phyloP scores from a whole-genome alignment of 2,888 invertebrate species.

The Anoncus sp. region DNA sequence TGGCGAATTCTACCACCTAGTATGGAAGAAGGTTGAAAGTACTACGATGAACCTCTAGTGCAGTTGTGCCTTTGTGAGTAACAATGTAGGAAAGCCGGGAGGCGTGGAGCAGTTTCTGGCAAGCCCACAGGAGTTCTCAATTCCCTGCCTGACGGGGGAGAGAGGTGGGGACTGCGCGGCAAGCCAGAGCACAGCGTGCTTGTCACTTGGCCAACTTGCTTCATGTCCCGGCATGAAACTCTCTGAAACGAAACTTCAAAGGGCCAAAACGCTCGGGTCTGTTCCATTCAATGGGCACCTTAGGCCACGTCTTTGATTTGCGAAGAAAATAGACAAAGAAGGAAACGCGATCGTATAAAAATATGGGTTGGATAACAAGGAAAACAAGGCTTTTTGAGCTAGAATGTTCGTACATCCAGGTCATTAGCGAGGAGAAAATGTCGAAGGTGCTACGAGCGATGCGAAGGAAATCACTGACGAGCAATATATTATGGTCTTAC shows the following conservation, averaged over 20 bases:
- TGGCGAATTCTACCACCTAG: slow-evolving; percentile 10
- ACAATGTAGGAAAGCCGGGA: slow-evolving; percentile 71
- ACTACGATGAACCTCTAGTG: slow-evolving; percentile 49
- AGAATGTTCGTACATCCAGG: background rate
- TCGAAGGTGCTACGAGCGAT: background rate
- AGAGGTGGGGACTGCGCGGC: slow-evolving; percentile 30
- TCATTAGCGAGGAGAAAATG: slow-evolving; percentile 11
- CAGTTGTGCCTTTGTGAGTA: slow-evolving; percentile 73
- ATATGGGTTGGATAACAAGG: slow-evolving; percentile 10
- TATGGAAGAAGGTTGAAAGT: slow-evolving; percentile 71
- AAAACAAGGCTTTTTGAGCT: slow-evolving; percentile 7
- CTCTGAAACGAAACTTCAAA: slow-evolving; percentile 37
- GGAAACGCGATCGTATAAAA: slow-evolving; percentile 62
- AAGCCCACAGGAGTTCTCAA: slow-evolving; percentile 40
- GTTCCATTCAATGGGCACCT: slow-evolving; percentile 67
- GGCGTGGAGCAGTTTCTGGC: slow-evolving; percentile 70
- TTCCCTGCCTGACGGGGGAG: slow-evolving; percentile 27
- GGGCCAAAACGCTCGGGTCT: slow-evolving; percentile 48
- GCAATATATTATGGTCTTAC: slow-evolving; percentile 62
- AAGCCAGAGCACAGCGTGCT: slow-evolving; percentile 39
- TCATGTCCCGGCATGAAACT: slow-evolving; percentile 58
- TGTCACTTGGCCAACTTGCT: slow-evolving; percentile 67
- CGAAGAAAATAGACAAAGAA: slow-evolving; percentile 48
- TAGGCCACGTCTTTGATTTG: slow-evolving; percentile 30
- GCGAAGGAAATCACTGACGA: slow-evolving; percentile 19